Conservation (phyloP, 2,888 invertebrate genomes). For the Ectemnius cavifrons region DNA sequence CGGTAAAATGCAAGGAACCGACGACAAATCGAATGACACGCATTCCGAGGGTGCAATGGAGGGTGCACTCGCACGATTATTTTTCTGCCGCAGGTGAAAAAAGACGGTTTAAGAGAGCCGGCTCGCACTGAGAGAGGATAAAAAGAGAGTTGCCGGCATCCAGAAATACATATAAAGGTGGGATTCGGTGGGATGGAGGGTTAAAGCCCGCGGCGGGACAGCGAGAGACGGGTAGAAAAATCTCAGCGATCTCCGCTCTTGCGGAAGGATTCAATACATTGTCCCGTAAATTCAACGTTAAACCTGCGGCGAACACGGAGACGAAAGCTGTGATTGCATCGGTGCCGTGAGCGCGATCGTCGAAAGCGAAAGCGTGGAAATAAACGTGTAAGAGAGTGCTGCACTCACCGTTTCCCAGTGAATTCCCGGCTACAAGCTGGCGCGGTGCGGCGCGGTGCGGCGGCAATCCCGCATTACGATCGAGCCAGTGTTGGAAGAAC, state of each 20-base stretch:
- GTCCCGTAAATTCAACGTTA: slow-evolving; percentile 63
- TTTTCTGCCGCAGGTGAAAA: too few relatives aligned
- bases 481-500: background rate
- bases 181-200: background rate
- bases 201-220: slow-evolving; percentile 5
- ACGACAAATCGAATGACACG: too few relatives aligned
- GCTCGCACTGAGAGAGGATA: too few relatives aligned
- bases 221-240: slow-evolving; percentile 24
- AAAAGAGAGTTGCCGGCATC: too few relatives aligned
- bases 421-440: too few relatives aligned
- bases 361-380: slow-evolving; percentile 31
- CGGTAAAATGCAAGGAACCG: background rate
- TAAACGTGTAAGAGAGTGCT: slow-evolving; percentile 39
- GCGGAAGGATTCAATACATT: slow-evolving; percentile 32
- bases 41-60: too few relatives aligned
- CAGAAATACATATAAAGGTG: too few relatives aligned
- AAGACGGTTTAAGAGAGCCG: too few relatives aligned
- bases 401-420: background rate
- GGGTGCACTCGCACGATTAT: too few relatives aligned
- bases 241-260: background rate
- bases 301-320: slow-evolving; percentile 24
- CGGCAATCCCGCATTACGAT: background rate
- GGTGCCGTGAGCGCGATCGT: slow-evolving; percentile 1
- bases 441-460: too few relatives aligned
- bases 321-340: slow-evolving; percentile 10